A percentile compares a stretch with the other conserved stretches of the same genome.
Conservation (phyloP, 2,797 vertebrate genomes). For the Serranus cabrilla region DNA sequence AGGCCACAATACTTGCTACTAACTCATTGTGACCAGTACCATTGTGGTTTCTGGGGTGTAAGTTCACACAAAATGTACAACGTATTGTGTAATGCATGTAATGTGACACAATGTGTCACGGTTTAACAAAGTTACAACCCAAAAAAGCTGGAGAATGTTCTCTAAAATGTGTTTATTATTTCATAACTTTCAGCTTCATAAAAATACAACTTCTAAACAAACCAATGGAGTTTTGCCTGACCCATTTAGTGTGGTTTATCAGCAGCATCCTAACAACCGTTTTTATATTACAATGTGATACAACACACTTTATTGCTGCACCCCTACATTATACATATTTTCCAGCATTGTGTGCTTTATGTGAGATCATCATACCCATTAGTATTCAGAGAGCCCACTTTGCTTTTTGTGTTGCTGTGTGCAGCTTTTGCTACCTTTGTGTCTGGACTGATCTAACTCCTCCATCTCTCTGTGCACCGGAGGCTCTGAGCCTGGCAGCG, state of each 20-base stretch:
- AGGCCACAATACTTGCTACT: background rate
- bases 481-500: slow-evolving; percentile 53
- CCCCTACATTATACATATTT: background rate
- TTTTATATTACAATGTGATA: background rate
- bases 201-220: slow-evolving; percentile 9
- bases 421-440: slow-evolving; percentile 31
- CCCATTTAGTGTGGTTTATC: slow-evolving; percentile 7
- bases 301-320: background rate
- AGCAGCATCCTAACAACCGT: background rate
- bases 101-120: background rate
- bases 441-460: slow-evolving; percentile 61
- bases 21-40: background rate
- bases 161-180: slow-evolving; percentile 6
- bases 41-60: background rate
- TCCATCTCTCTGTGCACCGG: slow-evolving; percentile 57
- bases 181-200: background rate
- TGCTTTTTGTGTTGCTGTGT: slow-evolving; percentile 36
- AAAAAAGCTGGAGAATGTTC: background rate
- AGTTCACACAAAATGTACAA: background rate
- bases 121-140: background rate
- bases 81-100: background rate
- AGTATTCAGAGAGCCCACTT: slow-evolving; percentile 27
- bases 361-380: slow-evolving; percentile 16
- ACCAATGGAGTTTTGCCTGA: background rate
- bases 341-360: background rate